Base-by-base conservation (phyloP, 2,797 vertebrate species). In the Ctenochaetus hawaiiensis region DNA sequence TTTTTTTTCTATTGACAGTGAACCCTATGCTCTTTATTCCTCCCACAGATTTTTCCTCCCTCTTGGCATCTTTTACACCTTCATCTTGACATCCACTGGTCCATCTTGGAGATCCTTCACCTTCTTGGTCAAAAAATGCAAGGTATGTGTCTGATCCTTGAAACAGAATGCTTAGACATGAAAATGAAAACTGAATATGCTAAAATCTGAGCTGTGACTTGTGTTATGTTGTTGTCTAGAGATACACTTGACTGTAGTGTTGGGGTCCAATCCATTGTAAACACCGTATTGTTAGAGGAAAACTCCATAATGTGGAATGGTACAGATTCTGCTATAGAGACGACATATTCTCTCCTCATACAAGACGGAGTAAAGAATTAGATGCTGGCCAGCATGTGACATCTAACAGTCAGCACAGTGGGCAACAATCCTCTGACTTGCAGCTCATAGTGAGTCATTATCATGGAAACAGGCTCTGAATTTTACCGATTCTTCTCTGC, bases 1-100 rank as follows among this genome's bases (percentile, higher is more conserved):
- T 68, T 49, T n/a, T 13, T 54, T 3, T 34, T 34, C n/a, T 54
- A 0, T 43, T 71, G 41, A 26, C 41, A 39, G 26, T 61, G 8
- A 82, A n/a, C 34, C 26, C 49, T 8, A 18, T 48, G 43, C 34
- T 62, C 13, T 71, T 8, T 78, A 5, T 59, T 78, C 74, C 68
- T 57, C 53, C 77, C 71, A 45, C 89, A 99, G 98, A 91, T 98
- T 65, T 96, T 97, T 78, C 96, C 97, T 80, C 97, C 98, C 12
- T 97, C 97, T 0, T 99, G 98, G 98, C 98, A 99, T 93, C 94
- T 99, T 78, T 75, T 99, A 20, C 98, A 99, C 88, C 97, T 99
- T 85, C 93, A 98, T 90, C 94, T 99, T 81, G 98, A 99, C 91
- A 93, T 97, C 74, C 96, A 97, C 71, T 99, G 98, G 98, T 94